Percentiles rank a stretch among this genome's conserved stretches.
These are phyloP conservation scores for Camponotus fellah DNA, from an alignment of 2,888 invertebrate genomes.

Conservation along the genomic window DNA sequence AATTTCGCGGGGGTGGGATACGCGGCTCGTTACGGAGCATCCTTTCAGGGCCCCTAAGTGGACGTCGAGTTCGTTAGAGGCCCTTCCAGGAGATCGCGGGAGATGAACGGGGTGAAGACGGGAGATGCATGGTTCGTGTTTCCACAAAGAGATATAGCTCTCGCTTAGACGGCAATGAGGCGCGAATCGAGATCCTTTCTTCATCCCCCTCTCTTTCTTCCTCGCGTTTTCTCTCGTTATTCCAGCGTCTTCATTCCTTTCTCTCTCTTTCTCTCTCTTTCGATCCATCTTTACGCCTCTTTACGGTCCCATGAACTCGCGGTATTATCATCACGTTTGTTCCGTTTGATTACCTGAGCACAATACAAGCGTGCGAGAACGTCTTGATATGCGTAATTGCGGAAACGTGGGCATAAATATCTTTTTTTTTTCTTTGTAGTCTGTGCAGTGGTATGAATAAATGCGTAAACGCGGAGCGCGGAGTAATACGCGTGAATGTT, in stretches of 20 bases:
- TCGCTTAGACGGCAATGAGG: slow-evolving; percentile 79
- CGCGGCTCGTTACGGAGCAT: slow-evolving; percentile 80
- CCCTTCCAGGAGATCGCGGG: slow-evolving; percentile 79
- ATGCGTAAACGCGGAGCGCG: slow-evolving; percentile 20
- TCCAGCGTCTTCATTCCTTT: neutral
- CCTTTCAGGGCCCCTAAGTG: slow-evolving; percentile 82
- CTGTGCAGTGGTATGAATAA: slow-evolving; percentile 6
- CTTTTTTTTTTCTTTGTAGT: neutral
- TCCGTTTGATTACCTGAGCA: slow-evolving; percentile 70
- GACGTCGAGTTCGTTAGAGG: slow-evolving; percentile 84
- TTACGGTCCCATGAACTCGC: slow-evolving; percentile 41
- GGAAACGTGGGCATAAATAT: slow-evolving; percentile 33
- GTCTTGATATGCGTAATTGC: slow-evolving; percentile 46
- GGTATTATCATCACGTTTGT: slow-evolving; percentile 62
- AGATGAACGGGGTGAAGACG: slow-evolving; percentile 81
- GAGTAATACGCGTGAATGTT: slow-evolving; percentile 13
- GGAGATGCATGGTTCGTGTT: slow-evolving; percentile 80
- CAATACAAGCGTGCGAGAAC: slow-evolving; percentile 55
- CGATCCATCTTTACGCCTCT: slow-evolving; percentile 21
- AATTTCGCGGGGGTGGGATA: slow-evolving; percentile 71
- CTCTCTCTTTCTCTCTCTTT: slow-evolving; percentile 16
- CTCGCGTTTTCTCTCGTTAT: neutral
- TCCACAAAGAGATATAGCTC: slow-evolving; percentile 81
- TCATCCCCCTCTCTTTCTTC: slow-evolving; percentile 41
- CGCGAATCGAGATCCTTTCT: slow-evolving; percentile 73